Evolutionary conservation across 2,797 vertebrate species (phyloP).

Genomic region (Scarus forsteni): DNA sequence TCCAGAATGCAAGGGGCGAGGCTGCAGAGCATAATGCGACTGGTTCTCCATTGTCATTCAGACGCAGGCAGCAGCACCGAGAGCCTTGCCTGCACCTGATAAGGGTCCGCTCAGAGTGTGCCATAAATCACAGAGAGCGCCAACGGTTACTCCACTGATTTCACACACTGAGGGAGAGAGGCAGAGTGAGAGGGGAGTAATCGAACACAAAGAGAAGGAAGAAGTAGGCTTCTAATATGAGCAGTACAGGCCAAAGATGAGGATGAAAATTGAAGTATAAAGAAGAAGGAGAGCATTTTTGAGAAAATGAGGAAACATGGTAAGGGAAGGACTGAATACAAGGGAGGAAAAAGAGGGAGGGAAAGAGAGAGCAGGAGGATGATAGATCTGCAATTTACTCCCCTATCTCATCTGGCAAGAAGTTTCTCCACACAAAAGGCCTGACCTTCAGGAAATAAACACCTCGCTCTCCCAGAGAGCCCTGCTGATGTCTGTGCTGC

Average conservation of each 20-base stretch:
- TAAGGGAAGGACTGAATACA: conserved; percentile 19
- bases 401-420: conserved; percentile 92
- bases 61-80: conserved; percentile 92
- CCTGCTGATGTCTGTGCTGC: conserved; percentile 66
- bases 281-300: conserved; percentile 21
- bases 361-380: conserved; percentile 46
- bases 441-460: conserved; percentile 92
- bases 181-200: conserved; percentile 52
- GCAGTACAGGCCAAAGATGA: conserved; percentile 21
- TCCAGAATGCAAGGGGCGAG: conserved; percentile 93
- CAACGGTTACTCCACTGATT: conserved; percentile 89
- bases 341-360: conserved; percentile 15
- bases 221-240: conserved; percentile 41
- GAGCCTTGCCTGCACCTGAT: conserved; percentile 93
- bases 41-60: conserved; percentile 97
- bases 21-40: conserved; percentile 93
- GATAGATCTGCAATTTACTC: conserved; percentile 92
- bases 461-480: conserved; percentile 69
- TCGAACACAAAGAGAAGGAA: conserved; percentile 43
- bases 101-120: conserved; percentile 93
- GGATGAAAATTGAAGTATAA: conserved; percentile 46
- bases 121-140: conserved; percentile 93
- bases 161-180: conserved; percentile 80
- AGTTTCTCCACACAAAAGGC: conserved; percentile 90
- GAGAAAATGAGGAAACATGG: conserved; percentile 22